Base-by-base conservation (phyloP, 2,113 vertebrate species). In the Epinephelus fuscoguttatus region DNA sequence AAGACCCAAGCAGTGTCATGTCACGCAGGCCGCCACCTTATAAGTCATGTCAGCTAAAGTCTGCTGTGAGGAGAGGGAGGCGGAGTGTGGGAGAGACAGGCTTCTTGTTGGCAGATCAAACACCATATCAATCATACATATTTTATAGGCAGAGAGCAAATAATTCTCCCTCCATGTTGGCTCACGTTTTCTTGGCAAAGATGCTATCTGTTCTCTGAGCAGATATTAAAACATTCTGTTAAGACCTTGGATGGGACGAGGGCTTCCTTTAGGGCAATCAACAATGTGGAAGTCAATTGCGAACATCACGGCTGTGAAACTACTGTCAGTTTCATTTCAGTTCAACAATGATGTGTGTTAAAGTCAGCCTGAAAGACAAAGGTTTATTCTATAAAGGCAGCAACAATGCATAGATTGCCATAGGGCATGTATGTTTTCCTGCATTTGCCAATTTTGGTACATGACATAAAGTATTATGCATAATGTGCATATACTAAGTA, bases 91-190 rank as follows among this genome's bases (percentile, higher is more conserved):
- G 30, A 25, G 33, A 72, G 14, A 63, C 15, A 30, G 62, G 27
- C 52, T 85, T 82, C 42, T 30, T 49, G 57, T 42, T 84, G 79
- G 75, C 84, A 70, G 6, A 76, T 73, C 71, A 74, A 64, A 81
- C 12, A 8, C 7, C 27, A 30, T 72, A 88, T 82, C 66, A 80
- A 52, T 89, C 84, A 61, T 53, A 14, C 18, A 60, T 40, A 53
- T 62, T 80, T 81, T 70, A 81, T 83, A 45, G 45, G 33, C 72
- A 72, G 47, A 75, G 70, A 77, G 18, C 14, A 23, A 77, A 90
- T 64, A 63, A n/a, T 79, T 71, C 55, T 80, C 23, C 70, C 33
- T 57, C n/a, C 49, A 23, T 23, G 17, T 42, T 84, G 75, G 78
- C 80, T 68, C 70, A 47, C 1, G 0, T 40, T 77, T 75, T 57